Percentiles rank a stretch among this genome's conserved stretches.
Evolutionary conservation across 2,888 invertebrate genomes (phyloP).

Genomic region (Ischnura elegans): DNA sequence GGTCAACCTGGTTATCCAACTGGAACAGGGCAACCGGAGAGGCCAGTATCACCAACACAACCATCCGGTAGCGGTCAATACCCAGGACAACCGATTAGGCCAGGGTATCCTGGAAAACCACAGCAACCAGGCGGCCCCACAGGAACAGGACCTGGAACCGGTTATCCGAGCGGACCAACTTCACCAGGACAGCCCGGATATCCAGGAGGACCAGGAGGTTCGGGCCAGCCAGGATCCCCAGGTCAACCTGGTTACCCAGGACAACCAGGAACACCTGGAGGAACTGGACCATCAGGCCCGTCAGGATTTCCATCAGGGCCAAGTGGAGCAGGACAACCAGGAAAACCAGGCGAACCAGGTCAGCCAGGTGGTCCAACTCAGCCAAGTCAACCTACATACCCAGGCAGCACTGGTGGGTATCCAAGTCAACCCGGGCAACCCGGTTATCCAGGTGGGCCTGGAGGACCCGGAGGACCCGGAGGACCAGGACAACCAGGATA

Average conservation of each 20-base stretch:
- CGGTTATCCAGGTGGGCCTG: constrained; percentile 70
- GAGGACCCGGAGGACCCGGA: constrained; percentile 75
- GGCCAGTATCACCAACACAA: constrained; percentile 69
- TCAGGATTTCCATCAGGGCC: constrained; percentile 70
- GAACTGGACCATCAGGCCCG: constrained; percentile 72
- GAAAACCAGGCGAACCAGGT: constrained; percentile 69
- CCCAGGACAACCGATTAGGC: constrained; percentile 73
- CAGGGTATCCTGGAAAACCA: constrained; percentile 75
- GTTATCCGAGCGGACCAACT: constrained; percentile 71
- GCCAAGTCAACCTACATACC: constrained; percentile 76
- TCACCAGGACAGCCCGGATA: constrained; percentile 68
- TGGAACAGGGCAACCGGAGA: constrained; percentile 74
- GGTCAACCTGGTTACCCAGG: constrained; percentile 71
- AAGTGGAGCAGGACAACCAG: constrained; percentile 69
- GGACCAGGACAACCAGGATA: constrained; percentile 70
- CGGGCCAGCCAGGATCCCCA: constrained; percentile 74
- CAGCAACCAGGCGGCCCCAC: constrained; percentile 74
- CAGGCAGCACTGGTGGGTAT: constrained; percentile 75
- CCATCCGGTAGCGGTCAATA: constrained; percentile 71
- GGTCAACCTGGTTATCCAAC: constrained; percentile 71
- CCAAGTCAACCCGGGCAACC: constrained; percentile 71
- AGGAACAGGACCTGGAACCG: constrained; percentile 70
- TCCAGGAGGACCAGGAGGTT: constrained; percentile 74
- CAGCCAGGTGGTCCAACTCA: constrained; percentile 70
- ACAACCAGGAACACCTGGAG: constrained; percentile 74